phyloP scores from a whole-genome alignment of 2,113 vertebrate species.

The Hystrix brachyura region DNA sequence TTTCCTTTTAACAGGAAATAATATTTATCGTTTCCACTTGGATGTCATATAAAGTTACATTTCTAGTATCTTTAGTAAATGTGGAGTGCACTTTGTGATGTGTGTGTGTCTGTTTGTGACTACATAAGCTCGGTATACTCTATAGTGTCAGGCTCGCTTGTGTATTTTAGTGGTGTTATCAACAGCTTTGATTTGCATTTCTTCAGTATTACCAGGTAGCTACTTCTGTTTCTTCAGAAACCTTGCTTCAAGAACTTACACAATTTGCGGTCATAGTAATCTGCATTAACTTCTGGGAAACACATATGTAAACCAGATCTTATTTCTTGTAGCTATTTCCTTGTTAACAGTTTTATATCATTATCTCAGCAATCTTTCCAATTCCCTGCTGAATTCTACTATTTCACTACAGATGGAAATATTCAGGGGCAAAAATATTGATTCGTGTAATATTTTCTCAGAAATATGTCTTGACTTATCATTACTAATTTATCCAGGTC shows the following conservation, averaged over 20 bases:
- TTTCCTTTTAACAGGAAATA: constrained; percentile 62
- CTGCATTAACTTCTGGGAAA: constrained; percentile 81
- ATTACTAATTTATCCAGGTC: not conserved
- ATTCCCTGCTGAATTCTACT: constrained; percentile 36
- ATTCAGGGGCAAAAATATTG: constrained; percentile 29
- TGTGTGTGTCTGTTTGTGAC: not conserved
- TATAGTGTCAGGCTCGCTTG: constrained; percentile 54
- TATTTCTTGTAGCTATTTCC: constrained; percentile 69
- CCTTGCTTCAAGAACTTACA: constrained; percentile 55
- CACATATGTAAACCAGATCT: constrained; percentile 69
- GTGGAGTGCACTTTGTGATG: constrained; percentile 63
- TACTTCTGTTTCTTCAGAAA: constrained; percentile 64
- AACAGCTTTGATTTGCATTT: constrained; percentile 75
- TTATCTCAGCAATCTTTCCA: constrained; percentile 64
- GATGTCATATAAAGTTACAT: constrained; percentile 12
- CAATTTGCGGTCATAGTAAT: constrained; percentile 53
- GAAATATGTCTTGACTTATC: constrained; percentile 44
- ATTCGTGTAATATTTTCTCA: constrained; percentile 59
- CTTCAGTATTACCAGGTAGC: constrained; percentile 61
- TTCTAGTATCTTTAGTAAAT: constrained; percentile 61
- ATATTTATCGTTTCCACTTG: constrained; percentile 66
- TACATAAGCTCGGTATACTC: not conserved
- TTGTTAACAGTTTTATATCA: constrained; percentile 62
- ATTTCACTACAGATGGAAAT: constrained; percentile 28
- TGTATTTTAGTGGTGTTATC: constrained; percentile 65